A percentile compares a stretch with the other conserved stretches of the same genome.
Conservation (phyloP, 2,888 invertebrate genomes). For the Portevinia maculata region DNA sequence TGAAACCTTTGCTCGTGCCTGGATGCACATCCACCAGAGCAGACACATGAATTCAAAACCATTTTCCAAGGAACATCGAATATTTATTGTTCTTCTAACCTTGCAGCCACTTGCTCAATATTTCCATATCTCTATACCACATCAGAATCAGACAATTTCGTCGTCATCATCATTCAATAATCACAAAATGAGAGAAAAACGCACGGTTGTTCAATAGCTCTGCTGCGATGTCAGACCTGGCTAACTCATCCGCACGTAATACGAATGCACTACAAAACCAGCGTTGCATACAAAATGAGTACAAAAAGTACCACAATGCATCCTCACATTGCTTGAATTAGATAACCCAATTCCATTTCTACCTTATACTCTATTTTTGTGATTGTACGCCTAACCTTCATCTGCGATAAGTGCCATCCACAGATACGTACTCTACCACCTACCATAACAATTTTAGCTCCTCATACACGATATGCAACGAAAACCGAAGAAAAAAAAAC, state of each 20-base stretch:
- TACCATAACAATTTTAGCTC: conserved; percentile 69
- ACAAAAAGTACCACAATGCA: conserved; percentile 21
- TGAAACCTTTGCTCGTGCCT: conserved; percentile 13
- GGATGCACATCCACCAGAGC: conserved; percentile 14
- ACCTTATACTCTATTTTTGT: conserved; percentile 60
- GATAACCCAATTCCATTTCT: conserved; percentile 72
- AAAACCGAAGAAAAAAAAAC: conserved; percentile 22
- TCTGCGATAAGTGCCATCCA: conserved; percentile 65
- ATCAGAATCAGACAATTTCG: conserved; percentile 53
- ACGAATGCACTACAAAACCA: conserved; percentile 68
- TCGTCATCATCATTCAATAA: conserved; percentile 52
- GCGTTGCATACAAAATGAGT: conserved; percentile 65
- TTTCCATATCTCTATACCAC: conserved; percentile 43
- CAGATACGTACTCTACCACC: conserved; percentile 60
- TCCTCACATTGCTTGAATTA: conserved; percentile 71
- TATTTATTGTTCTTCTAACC: conserved; percentile 1
- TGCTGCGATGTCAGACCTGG: conserved; percentile 17
- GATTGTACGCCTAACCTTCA: conserved; percentile 64
- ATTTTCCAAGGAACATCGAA: conserved; percentile 29
- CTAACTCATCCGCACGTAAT: conserved; percentile 62
- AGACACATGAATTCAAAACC: conserved; percentile 30
- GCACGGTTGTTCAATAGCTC: conserved; percentile 48
- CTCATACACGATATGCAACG: conserved; percentile 51
- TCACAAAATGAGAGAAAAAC: conserved; percentile 55
- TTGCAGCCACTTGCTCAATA: conserved; percentile 1